phyloP scores from a whole-genome alignment of 2,797 vertebrate species.

The Trematomus bernacchii region DNA sequence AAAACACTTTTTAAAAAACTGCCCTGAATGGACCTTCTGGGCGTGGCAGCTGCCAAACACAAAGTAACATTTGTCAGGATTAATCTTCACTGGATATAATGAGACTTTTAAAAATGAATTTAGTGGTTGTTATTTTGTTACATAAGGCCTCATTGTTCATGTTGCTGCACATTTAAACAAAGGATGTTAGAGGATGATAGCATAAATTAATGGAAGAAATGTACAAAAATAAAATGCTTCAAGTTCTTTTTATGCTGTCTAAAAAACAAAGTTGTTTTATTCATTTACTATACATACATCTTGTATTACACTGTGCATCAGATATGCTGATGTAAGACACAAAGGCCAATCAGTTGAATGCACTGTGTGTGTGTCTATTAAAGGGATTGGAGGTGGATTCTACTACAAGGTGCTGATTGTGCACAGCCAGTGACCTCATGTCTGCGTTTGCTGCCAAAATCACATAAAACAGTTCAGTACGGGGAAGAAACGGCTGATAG shows the following conservation, averaged over 20 bases:
- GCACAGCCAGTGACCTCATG: slow-evolving; percentile 44
- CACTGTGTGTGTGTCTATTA: slow-evolving; percentile 5
- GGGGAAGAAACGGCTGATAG: neutral
- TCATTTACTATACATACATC: neutral
- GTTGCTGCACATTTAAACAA: slow-evolving; percentile 23
- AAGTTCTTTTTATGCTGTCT: neutral
- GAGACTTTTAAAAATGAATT: neutral
- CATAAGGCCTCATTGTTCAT: slow-evolving; percentile 24
- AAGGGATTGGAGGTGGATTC: neutral
- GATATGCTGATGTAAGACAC: slow-evolving; percentile 17
- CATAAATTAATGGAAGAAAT: neutral
- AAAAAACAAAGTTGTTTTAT: neutral
- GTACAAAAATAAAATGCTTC: slow-evolving; percentile 10
- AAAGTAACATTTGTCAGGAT: neutral
- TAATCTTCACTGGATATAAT: neutral
- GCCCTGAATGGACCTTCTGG: neutral
- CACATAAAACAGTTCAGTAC: neutral
- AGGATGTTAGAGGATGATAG: neutral
- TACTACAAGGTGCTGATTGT: slow-evolving; percentile 67
- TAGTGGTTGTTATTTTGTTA: slow-evolving; percentile 35
- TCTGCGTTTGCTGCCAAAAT: slow-evolving; percentile 37
- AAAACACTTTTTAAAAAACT: slow-evolving; percentile 8
- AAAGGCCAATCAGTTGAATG: slow-evolving; percentile 25
- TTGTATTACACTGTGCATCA: neutral
- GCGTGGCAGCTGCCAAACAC: neutral